A percentile compares a stretch with the other conserved stretches of the same genome.
phyloP scores from a whole-genome alignment of 2,888 invertebrate species.

The Yponomeuta cagnagella region DNA sequence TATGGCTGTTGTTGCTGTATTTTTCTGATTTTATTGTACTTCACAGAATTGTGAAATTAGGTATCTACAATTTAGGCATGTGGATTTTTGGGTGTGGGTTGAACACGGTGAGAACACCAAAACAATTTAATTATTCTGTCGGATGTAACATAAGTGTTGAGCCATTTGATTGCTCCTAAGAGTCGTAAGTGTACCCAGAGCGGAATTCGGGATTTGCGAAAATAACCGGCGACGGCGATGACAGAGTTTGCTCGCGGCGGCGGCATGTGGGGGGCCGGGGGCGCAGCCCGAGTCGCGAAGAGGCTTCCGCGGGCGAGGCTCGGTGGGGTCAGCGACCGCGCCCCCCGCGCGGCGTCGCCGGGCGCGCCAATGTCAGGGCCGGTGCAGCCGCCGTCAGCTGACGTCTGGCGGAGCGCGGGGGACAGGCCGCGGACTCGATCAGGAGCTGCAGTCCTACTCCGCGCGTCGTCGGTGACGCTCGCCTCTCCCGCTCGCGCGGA shows the following conservation, averaged over 20 bases:
- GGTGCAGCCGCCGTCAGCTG: constrained; percentile 75
- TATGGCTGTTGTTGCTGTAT: too few species aligned
- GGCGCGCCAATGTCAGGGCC: constrained; percentile 75
- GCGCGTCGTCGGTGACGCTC: constrained; percentile 44
- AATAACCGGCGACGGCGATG: constrained; percentile 22
- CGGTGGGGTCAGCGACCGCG: constrained; percentile 61
- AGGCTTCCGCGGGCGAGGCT: constrained; percentile 65
- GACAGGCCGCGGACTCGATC: constrained; percentile 41
- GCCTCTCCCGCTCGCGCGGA: constrained; percentile 25
- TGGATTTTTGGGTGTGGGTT: too few species aligned
- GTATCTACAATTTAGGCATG: too few species aligned
- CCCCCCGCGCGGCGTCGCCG: constrained; percentile 49
- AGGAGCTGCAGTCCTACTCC: constrained; percentile 64
- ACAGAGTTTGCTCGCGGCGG: constrained; percentile 22
- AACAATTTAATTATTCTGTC: too few species aligned
- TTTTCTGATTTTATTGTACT: too few species aligned
- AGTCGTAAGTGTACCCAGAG: too few species aligned
- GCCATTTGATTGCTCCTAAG: too few species aligned
- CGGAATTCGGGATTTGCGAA: not conserved
- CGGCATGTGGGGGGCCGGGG: constrained; percentile 32
- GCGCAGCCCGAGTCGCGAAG: constrained; percentile 50
- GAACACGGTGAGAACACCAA: too few species aligned
- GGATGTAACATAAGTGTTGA: too few species aligned
- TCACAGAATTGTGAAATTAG: too few species aligned
- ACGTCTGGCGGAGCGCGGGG: constrained; percentile 74